Evolutionary conservation across 2,113 vertebrate genomes (phyloP).

Genomic region (Tapirus terrestris): DNA sequence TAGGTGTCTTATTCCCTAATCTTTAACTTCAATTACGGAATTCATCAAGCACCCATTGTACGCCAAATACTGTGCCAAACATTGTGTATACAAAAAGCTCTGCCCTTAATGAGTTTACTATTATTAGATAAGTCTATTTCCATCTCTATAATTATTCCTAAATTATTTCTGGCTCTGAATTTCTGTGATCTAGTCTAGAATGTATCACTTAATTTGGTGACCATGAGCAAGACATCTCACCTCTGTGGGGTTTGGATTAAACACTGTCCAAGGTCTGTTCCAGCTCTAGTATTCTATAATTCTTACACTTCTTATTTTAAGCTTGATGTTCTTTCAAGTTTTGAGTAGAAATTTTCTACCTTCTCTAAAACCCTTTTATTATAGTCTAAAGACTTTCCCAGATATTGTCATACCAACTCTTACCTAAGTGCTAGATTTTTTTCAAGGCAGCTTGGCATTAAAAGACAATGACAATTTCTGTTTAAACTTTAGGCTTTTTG

Average conservation of each 20-base stretch:
- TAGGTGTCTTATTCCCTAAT: neutral
- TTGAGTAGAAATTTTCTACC: neutral
- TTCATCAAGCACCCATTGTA: neutral
- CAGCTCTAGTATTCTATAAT: neutral
- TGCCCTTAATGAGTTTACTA: neutral
- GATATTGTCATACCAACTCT: neutral
- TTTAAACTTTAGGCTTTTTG: neutral
- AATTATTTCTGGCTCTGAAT: constrained; percentile 7
- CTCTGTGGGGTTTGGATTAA: neutral
- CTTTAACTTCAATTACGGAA: neutral
- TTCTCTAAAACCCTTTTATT: neutral
- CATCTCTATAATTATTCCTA: neutral
- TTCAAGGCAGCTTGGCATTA: neutral
- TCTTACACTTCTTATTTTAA: neutral
- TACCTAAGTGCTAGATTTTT: neutral
- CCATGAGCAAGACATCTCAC: neutral
- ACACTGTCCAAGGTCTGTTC: neutral
- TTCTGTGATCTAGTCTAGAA: neutral
- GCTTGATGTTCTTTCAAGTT: neutral
- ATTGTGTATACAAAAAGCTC: neutral
- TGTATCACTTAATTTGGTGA: neutral
- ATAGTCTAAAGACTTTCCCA: neutral
- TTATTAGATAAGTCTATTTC: neutral
- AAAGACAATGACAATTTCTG: neutral
- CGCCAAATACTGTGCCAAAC: neutral